Percentiles rank a stretch among this genome's conserved stretches.
phyloP scores from a whole-genome alignment of 2,113 vertebrate genomes.

The Xenopus tropicalis region DNA sequence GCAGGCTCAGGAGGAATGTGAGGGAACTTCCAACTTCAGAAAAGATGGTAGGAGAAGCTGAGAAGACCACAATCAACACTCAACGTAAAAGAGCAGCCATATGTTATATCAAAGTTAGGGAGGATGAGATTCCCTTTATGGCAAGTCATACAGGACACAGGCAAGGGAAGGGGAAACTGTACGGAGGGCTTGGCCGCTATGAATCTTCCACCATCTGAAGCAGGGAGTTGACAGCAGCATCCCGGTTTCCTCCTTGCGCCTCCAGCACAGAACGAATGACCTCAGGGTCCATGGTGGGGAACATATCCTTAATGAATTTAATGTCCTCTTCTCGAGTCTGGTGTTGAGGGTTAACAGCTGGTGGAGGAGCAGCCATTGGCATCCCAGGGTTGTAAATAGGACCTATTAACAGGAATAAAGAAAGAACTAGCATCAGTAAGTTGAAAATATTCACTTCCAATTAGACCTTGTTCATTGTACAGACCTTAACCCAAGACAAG shows the following conservation, averaged over 20 bases:
- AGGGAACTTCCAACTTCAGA: background rate
- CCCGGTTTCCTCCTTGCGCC: slow-evolving; percentile 87
- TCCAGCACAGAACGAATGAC: slow-evolving; percentile 93
- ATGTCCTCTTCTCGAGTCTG: slow-evolving; percentile 84
- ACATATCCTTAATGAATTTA: slow-evolving; percentile 94
- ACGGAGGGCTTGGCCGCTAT: slow-evolving; percentile 60
- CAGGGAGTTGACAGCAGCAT: slow-evolving; percentile 91
- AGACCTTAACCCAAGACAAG: too few species aligned
- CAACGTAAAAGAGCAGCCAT: slow-evolving; percentile 16
- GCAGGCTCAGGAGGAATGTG: background rate
- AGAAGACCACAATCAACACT: slow-evolving; percentile 15
- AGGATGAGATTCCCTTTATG: slow-evolving; percentile 58
- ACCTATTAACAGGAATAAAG: slow-evolving; percentile 56
- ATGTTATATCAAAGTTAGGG: slow-evolving; percentile 6
- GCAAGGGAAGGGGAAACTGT: background rate
- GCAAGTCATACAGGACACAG: slow-evolving; percentile 33
- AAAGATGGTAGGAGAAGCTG: slow-evolving; percentile 1
- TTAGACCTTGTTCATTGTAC: background rate
- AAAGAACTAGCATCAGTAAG: background rate
- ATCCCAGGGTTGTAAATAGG: slow-evolving; percentile 85
- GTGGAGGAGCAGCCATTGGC: slow-evolving; percentile 80
- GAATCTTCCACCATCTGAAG: slow-evolving; percentile 94
- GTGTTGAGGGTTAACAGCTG: slow-evolving; percentile 66
- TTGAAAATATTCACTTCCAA: background rate
- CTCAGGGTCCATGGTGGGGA: slow-evolving; percentile 91